Percentiles rank a stretch among this genome's conserved stretches.
phyloP scores from a whole-genome alignment of 2,113 vertebrate species.

The Spizaetus ornatus region DNA sequence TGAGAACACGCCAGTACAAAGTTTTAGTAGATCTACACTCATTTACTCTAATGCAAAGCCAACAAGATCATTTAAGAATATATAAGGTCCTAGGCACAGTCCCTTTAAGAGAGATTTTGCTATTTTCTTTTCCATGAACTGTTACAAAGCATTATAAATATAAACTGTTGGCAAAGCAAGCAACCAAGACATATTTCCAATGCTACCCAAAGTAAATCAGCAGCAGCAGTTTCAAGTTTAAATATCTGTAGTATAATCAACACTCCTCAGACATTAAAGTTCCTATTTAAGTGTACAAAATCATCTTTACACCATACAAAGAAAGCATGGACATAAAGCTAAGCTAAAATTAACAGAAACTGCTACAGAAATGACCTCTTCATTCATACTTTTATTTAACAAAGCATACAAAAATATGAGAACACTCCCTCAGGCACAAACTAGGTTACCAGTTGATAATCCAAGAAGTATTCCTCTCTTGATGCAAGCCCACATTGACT shows the following conservation, averaged over 20 bases:
- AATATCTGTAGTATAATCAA: background rate
- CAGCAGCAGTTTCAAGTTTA: background rate
- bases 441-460: constrained; percentile 9
- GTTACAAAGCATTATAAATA: background rate
- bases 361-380: background rate
- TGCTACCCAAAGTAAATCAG: background rate
- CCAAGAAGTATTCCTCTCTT: background rate
- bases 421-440: background rate
- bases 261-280: background rate
- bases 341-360: background rate
- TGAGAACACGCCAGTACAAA: background rate
- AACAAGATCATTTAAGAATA: background rate
- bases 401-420: background rate
- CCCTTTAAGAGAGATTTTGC: background rate
- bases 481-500: background rate
- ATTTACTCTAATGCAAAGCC: background rate
- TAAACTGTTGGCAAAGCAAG: background rate
- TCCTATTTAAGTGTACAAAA: background rate
- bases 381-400: background rate
- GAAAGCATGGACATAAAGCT: background rate
- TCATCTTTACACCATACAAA: background rate
- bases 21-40: background rate
- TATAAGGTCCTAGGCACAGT: background rate
- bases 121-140: background rate
- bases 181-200: background rate